phyloP scores from a whole-genome alignment of 2,113 vertebrate genomes.

The Riparia riparia region DNA sequence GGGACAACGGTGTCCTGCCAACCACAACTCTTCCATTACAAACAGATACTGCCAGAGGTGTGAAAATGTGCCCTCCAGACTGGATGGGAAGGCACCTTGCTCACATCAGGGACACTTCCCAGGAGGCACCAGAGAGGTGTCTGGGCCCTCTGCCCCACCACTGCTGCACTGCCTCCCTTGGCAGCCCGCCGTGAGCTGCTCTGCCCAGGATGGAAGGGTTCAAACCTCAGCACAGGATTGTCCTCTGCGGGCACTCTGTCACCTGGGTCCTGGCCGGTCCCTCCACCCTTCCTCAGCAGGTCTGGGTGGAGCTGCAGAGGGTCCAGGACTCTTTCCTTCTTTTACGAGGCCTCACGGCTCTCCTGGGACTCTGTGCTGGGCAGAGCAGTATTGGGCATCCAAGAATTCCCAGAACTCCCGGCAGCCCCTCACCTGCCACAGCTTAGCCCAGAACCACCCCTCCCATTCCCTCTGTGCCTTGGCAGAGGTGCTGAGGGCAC shows the following conservation, averaged over 20 bases:
- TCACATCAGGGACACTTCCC: not conserved
- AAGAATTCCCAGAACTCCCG: not conserved
- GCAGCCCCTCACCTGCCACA: not conserved
- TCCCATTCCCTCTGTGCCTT: not conserved
- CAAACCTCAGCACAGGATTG: not conserved
- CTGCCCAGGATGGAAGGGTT: not conserved
- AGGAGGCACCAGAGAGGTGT: not conserved
- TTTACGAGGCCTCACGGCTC: rapidly evolving
- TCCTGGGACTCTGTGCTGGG: not conserved
- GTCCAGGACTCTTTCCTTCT: not conserved
- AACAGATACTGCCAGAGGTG: not conserved
- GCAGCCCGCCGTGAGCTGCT: not conserved
- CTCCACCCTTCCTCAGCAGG: not conserved
- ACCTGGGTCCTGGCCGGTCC: not conserved
- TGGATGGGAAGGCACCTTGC: not conserved
- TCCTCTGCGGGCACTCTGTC: not conserved
- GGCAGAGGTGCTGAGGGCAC: not conserved
- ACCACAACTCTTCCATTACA: rapidly evolving
- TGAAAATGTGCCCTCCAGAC: not conserved
- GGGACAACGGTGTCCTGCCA: not conserved
- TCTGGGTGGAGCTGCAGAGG: not conserved
- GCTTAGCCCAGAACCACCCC: not conserved
- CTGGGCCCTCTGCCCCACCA: not conserved
- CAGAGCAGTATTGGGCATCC: not conserved
- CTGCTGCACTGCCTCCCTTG: not conserved